A percentile compares a stretch with the other conserved stretches of the same genome.
Conservation (phyloP, 1,140 invertebrate species). For the Macrobrachium rosenbergii region DNA sequence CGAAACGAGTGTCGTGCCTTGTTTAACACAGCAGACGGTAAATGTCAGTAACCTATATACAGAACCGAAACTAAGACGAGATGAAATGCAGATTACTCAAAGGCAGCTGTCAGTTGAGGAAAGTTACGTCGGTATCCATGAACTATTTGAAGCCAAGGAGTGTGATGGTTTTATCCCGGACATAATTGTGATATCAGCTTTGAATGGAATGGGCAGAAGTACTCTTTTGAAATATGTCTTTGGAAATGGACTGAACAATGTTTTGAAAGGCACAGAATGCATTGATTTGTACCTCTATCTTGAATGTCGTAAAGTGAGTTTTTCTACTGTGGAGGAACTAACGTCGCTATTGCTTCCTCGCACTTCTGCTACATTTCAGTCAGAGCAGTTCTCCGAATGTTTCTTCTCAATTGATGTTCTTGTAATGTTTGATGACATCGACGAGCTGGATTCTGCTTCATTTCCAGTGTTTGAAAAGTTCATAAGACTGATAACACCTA, state of each 20-base stretch:
- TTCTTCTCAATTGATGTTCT: constrained; percentile 43
- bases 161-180: constrained; percentile 44
- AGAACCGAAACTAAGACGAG: constrained; percentile 28
- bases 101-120: constrained; percentile 34
- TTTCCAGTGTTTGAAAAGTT: constrained; percentile 34
- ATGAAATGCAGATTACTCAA: constrained; percentile 43
- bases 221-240: constrained; percentile 36
- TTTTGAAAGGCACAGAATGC: constrained; percentile 2
- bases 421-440: constrained; percentile 41
- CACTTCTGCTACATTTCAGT: constrained; percentile 32
- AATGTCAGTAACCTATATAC: constrained; percentile 24
- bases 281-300: constrained; percentile 37
- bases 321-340: constrained; percentile 35
- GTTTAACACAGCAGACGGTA: constrained; percentile 29
- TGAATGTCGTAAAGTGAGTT: constrained; percentile 33
- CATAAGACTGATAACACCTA: constrained; percentile 35
- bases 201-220: constrained; percentile 51
- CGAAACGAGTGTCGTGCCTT: constrained; percentile 32
- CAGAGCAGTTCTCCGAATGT: constrained; percentile 11
- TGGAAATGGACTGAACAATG: not conserved
- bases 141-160: constrained; percentile 24
- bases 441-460: constrained; percentile 28
- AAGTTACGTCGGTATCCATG: constrained; percentile 29
- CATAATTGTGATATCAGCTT: constrained; percentile 29
- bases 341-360: constrained; percentile 29